Conservation (phyloP, 2,888 invertebrate species). For the Theretra japonica region DNA sequence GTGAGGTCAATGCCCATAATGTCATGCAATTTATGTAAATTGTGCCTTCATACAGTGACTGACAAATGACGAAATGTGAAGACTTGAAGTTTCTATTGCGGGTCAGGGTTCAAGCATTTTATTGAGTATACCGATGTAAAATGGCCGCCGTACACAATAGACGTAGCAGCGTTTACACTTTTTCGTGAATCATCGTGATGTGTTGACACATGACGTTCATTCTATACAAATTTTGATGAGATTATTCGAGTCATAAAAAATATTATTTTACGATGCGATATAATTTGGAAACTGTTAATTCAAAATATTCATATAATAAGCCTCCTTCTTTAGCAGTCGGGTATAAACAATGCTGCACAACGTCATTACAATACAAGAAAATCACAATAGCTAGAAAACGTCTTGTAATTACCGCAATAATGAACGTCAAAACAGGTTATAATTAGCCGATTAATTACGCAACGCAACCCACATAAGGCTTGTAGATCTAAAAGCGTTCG, state of each 20-base stretch:
- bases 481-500: not conserved
- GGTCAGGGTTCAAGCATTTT: constrained; percentile 59
- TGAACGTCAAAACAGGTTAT: not conserved
- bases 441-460: constrained; percentile 14
- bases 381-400: not conserved
- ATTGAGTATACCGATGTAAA: constrained; percentile 36
- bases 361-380: not conserved
- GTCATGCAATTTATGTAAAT: constrained; percentile 60
- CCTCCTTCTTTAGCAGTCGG: too few relatives aligned
- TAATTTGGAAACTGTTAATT: not conserved
- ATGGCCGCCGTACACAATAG: constrained; percentile 37
- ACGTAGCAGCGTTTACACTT: constrained; percentile 39
- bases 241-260: not conserved
- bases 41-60: constrained; percentile 53
- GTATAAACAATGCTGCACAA: not conserved
- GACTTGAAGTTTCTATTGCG: constrained; percentile 48
- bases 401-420: not conserved
- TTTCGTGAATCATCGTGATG: constrained; percentile 46
- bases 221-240: constrained; percentile 3
- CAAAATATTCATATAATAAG: not conserved
- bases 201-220: constrained; percentile 39
- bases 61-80: constrained; percentile 65
- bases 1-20: constrained; percentile 51
- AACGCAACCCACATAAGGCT: not conserved
- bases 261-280: not conserved